phyloP scores from a whole-genome alignment of 1,140 invertebrate species.

The Pseudobourletiella spinata region DNA sequence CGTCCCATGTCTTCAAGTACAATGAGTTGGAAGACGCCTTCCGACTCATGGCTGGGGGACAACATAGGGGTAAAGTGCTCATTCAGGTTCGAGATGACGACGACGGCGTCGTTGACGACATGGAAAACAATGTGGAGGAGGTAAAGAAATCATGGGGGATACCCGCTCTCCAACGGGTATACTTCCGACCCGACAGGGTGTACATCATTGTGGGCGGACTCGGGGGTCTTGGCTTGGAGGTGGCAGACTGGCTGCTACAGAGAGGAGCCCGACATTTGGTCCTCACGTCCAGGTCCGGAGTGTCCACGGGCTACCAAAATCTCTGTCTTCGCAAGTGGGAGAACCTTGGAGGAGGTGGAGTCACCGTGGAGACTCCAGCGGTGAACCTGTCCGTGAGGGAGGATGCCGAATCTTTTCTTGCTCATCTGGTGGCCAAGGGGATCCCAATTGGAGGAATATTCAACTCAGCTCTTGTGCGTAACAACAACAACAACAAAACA shows the following conservation, averaged over 20 bases:
- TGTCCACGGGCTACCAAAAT: conserved; percentile 79
- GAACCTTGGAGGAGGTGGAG: conserved; percentile 59
- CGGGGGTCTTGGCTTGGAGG: too few relatives aligned
- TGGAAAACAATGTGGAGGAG: too few relatives aligned
- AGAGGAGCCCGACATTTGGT: conserved; percentile 75
- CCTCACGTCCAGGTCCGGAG: conserved; percentile 76
- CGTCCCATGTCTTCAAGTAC: too few relatives aligned
- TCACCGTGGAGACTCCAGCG: conserved; percentile 62
- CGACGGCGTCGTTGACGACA: too few relatives aligned
- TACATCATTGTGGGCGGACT: conserved; percentile 82
- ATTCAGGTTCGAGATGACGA: too few relatives aligned
- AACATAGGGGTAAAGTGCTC: too few relatives aligned
- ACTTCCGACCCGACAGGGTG: conserved; percentile 75
- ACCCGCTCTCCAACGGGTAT: conserved; percentile 69
- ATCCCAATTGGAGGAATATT: conserved; percentile 75
- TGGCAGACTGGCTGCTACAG: conserved; percentile 80
- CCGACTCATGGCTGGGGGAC: too few relatives aligned
- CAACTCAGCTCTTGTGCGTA: conserved; percentile 86
- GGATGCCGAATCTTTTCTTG: conserved; percentile 46
- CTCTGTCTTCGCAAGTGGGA: conserved; percentile 63
- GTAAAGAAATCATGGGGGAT: too few relatives aligned
- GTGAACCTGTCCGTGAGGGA: conserved; percentile 51
- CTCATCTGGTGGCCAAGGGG: too few relatives aligned
- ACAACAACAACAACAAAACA: too few relatives aligned
- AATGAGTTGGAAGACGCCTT: too few relatives aligned